Base-by-base conservation (phyloP, 2,113 vertebrate species). In the Myocastor coypus region DNA sequence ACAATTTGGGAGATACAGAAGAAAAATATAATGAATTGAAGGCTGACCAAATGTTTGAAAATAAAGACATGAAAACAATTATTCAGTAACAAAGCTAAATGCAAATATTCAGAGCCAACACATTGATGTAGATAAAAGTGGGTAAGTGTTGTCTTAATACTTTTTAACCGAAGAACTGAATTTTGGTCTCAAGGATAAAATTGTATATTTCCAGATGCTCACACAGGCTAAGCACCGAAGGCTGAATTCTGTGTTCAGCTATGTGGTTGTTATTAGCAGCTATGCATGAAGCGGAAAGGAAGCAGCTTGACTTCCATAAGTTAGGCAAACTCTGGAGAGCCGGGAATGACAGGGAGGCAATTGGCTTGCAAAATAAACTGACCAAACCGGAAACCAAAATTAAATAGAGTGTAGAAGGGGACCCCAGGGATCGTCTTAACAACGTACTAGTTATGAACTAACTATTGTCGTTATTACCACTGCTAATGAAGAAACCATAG, bases 401-500 rank as follows among this genome's bases (percentile, higher is more conserved):
- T 40, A 93, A 96, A 81, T 42, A 96, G 61, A 95, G 71, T 86
- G 78, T 69, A 85, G 83, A 97, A 96, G 17, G 68, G 93, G 71
- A 85, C 50, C 80, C 64, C 42, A 95, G 93, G 92, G 98, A 97
- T 34, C 1, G 0, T 85, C 95, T 97, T 87, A 97, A 92, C 96
- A 97, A 81, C 86, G 40, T 94, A 40, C 87, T 97, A 78, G 73
- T 97, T 98, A 97, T 97, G 83, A 98, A 83, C 97, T 97, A 97
- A 98, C 97, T 95, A 94, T 95, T 94, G 90, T 87, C 10, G 7
- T 96, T 98, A 97, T 97, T 97, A 52, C 52, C 96, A 81, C 96
- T 95, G 81, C 93, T 98, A 96, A 97, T 97, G 96, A 97, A 95
- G 96, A 96, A 97, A 64, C 82, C 97, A 84, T 81, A 93, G 94